Conservation (phyloP, 2,113 vertebrate species). For the Micronycteris hirsuta region DNA sequence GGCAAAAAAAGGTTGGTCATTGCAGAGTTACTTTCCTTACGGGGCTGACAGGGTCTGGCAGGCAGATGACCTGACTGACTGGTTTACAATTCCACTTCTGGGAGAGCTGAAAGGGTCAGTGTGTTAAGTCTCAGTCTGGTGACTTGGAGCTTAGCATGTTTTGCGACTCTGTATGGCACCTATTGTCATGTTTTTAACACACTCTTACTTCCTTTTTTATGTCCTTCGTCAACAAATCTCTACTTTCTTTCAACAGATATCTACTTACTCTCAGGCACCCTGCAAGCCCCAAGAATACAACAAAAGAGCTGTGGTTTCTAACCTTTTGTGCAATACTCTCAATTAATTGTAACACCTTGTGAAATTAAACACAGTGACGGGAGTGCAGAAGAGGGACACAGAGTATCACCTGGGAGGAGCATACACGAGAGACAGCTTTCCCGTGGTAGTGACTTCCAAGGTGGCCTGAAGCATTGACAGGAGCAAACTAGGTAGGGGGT, state of each 20-base stretch:
- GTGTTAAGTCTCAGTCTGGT: neutral
- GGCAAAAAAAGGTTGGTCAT: too few species aligned
- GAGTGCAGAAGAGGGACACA: neutral
- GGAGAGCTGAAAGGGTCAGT: neutral
- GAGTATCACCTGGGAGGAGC: rapidly evolving
- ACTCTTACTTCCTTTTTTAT: neutral
- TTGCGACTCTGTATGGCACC: neutral
- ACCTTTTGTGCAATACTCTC: neutral
- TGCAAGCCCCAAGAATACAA: neutral
- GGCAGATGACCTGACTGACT: neutral
- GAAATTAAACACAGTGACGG: neutral
- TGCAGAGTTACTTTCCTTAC: neutral
- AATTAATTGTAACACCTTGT: neutral
- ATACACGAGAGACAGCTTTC: neutral
- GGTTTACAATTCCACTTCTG: neutral
- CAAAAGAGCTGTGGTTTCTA: neutral
- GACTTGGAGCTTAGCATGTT: neutral
- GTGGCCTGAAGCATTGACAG: neutral
- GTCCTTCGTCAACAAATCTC: neutral
- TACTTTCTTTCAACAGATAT: neutral
- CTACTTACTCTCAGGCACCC: neutral
- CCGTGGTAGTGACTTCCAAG: neutral
- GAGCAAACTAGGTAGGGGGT: neutral
- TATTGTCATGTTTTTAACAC: neutral
- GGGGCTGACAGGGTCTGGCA: neutral